Evolutionary conservation across 2,113 vertebrate species (phyloP).

Genomic region (Gracilinanus agilis): DNA sequence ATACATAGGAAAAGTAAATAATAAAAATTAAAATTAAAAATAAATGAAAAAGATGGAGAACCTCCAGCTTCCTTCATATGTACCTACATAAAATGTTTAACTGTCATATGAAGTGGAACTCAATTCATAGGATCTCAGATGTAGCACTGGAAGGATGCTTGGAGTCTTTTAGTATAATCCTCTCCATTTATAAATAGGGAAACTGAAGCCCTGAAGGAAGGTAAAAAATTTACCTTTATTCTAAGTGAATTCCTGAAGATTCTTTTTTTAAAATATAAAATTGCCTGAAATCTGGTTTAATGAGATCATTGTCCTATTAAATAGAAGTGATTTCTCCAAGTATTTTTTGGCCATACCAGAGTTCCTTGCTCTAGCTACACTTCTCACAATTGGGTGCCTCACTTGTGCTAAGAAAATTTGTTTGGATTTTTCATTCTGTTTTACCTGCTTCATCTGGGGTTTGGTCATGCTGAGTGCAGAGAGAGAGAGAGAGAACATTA

Average conservation of each 20-base stretch:
- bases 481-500: slow-evolving; percentile 17
- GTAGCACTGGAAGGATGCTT: not conserved
- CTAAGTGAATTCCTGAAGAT: not conserved
- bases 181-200: not conserved
- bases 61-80: not conserved
- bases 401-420: slow-evolving; percentile 26
- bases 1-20: not conserved
- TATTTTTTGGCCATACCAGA: slow-evolving; percentile 29
- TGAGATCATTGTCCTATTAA: not conserved
- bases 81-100: not conserved
- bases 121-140: not conserved
- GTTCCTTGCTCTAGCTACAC: not conserved
- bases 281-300: slow-evolving; percentile 42
- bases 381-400: not conserved
- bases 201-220: not conserved
- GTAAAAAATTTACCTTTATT: slow-evolving; percentile 9
- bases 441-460: slow-evolving; percentile 27
- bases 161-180: not conserved
- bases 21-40: too few species aligned
- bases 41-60: too few species aligned
- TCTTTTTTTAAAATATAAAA: slow-evolving; percentile 14
- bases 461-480: slow-evolving; percentile 27
- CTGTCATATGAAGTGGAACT: not conserved
- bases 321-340: slow-evolving; percentile 18
- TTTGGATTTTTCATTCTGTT: slow-evolving; percentile 31